A percentile compares a stretch with the other conserved stretches of the same genome.
Conservation (phyloP, 1,140 invertebrate species). For the Nasonia vitripennis region DNA sequence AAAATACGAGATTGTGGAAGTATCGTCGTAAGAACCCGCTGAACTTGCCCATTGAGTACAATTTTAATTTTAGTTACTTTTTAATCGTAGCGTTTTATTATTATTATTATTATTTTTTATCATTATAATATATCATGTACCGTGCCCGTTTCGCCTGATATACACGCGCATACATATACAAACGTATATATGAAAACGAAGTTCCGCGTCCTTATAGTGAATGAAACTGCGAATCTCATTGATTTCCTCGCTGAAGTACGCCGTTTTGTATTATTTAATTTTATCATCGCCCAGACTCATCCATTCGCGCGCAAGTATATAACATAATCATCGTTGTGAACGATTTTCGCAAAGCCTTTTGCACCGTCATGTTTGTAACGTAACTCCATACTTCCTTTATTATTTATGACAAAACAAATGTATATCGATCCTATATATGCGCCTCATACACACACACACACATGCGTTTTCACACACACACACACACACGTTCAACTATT, state of each 20-base stretch:
- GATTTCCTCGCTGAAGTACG: slow-evolving; percentile 46
- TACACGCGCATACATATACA: not conserved
- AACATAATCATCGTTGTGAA: slow-evolving; percentile 40
- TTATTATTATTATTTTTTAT: slow-evolving; percentile 12
- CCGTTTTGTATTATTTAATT: slow-evolving; percentile 9
- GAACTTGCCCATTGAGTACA: slow-evolving; percentile 53
- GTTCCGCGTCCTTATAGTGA: slow-evolving; percentile 21
- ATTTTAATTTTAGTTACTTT: slow-evolving; percentile 49
- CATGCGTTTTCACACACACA: not conserved
- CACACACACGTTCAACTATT: not conserved
- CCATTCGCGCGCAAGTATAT: slow-evolving; percentile 32
- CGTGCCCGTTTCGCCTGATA: slow-evolving; percentile 6
- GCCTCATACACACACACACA: slow-evolving; percentile 11
- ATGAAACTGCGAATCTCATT: slow-evolving; percentile 39
- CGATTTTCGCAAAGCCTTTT: slow-evolving; percentile 45
- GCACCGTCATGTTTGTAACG: slow-evolving; percentile 39
- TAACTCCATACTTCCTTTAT: not conserved
- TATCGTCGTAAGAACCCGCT: slow-evolving; percentile 39
- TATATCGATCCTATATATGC: slow-evolving; percentile 28
- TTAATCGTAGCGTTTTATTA: slow-evolving; percentile 33
- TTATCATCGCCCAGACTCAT: slow-evolving; percentile 17
- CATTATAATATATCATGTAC: not conserved
- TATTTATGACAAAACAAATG: slow-evolving; percentile 31
- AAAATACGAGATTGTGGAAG: slow-evolving; percentile 45
- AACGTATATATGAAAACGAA: slow-evolving; percentile 29